Base-by-base conservation (phyloP, 2,888 invertebrate species). In the Ectemnius continuus region DNA sequence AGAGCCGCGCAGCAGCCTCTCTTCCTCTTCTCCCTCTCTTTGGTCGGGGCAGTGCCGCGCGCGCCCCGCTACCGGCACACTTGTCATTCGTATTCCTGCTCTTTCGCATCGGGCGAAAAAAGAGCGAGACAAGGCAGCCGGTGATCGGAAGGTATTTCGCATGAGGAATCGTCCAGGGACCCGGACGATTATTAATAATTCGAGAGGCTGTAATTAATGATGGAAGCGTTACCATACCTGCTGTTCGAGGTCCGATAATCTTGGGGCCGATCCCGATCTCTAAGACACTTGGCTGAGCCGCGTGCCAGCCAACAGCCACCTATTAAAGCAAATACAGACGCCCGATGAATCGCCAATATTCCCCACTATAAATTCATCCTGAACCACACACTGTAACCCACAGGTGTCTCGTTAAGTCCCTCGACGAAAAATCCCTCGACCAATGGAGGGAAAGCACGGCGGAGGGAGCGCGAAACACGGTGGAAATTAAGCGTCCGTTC, bases 171-270 rank as follows among this genome's bases (percentile, higher is more conserved):
- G 67, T 62, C n/a, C 18, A 52, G 61, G 67, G 61, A 61, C 59
- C 71, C 71, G 68, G 65, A 75, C 68, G 71, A 79, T 84, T 84
- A 84, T 84, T 84, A 84, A 84, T 84, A 81, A 84, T 84, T 79
- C 68, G 36, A 36, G 36, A 36, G 36, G 36, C 36, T 36, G 36
- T 36, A 36, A 36, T 36, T 36, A 36, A 36, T 36, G 36, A 36
- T 36, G 6, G 36, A 11, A 36, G 36, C 5, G 62, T 1, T 52
- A 59, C 59, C 52, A 60, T 75, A 81, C 81, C 79, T 78, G 69
- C 79, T 81, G 73, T 52, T 60, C 60, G 20, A 20, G 47, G 47
- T 6, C 52, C 5, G 52, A 52, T 52, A 16, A 52, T 52, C 36
- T 36, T n/a, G 5, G 16, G 16, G n/a, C 23, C 57, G 65, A 70